Evolutionary conservation across 1,140 invertebrate genomes (phyloP), one percentile per base, ranked within the genome.

Genomic region (Pogonus chalceus): DNA sequence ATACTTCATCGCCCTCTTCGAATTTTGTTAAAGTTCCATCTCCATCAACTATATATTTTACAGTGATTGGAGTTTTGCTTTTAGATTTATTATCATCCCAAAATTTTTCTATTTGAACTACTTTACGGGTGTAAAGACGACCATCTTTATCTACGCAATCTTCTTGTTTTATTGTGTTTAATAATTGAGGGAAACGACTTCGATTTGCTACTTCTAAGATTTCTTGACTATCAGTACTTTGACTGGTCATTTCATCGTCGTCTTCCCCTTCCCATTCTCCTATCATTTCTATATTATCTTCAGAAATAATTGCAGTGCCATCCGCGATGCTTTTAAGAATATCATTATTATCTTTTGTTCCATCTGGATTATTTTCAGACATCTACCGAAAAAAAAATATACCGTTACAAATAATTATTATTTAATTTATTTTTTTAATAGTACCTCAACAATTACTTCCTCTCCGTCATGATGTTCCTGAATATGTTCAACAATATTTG

Each of bases 381-480:
- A 43, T 43, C 37, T 43, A 12, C 16, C 22, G 52, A 46, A 39
- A n/a, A 14, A 9, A 16, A 62, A 52, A 57, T 56, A 64, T 62
- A 43, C 59, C 43, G 21, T 61, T 35, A 16, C 4, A 23, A 50
- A 4, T 49, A 49, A 49, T 16, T 14, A 4, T 23, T 22, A 14
- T 23, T 26, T 14, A 49, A 24, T 49, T 23, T 31, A 43, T 23
- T 10, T 4, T 18, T 23, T 22, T 18, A 21, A 55, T 49, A 26
- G 56, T 64, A 74, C 74, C 68, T 81, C 78, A 35, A 81, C 67
- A 31, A 80, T 73, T 48, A 83, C 79, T 68, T 83, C 79, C 64
- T 83, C 77, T 46, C 80, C 79, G 63, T 77, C 77, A 54, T 84
- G 82, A 63, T 75, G 82, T 56, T 78, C 72, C 53, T 78, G 73